A percentile compares a stretch with the other conserved stretches of the same genome.
Evolutionary conservation across 2,888 invertebrate species (phyloP).

Genomic region (Vanessa cardui): DNA sequence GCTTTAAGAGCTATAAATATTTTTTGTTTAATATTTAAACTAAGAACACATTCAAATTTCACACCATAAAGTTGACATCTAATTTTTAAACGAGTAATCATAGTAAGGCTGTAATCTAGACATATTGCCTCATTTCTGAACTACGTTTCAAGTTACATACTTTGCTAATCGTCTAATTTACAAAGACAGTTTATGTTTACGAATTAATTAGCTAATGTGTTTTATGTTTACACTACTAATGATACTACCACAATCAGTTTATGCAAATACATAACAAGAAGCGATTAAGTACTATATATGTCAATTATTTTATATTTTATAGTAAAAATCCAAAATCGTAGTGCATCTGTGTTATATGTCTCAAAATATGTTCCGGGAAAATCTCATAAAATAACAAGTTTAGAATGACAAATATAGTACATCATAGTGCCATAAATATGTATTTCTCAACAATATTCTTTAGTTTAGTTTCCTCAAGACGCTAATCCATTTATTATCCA

Average conservation of each 20-base stretch:
- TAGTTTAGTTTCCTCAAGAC: too few species aligned
- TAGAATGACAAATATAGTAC: too few species aligned
- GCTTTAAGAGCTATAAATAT: too few species aligned
- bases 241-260: background rate
- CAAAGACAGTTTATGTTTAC: slow-evolving; percentile 2
- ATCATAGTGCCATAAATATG: too few species aligned
- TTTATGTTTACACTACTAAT: slow-evolving; percentile 1
- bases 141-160: background rate
- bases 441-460: too few species aligned
- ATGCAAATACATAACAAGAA: background rate
- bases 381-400: too few species aligned
- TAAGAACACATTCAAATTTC: background rate
- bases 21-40: background rate
- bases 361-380: too few species aligned
- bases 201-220: slow-evolving; percentile 4
- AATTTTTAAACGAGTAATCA: background rate
- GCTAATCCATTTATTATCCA: too few species aligned
- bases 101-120: background rate
- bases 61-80: background rate
- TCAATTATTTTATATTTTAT: too few species aligned
- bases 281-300: too few species aligned
- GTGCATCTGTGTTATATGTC: too few species aligned
- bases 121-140: background rate
- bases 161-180: slow-evolving; percentile 11
- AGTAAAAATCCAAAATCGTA: too few species aligned